Evolutionary conservation across 2,113 vertebrate species (phyloP).

Genomic region (Scophthalmus maximus): DNA sequence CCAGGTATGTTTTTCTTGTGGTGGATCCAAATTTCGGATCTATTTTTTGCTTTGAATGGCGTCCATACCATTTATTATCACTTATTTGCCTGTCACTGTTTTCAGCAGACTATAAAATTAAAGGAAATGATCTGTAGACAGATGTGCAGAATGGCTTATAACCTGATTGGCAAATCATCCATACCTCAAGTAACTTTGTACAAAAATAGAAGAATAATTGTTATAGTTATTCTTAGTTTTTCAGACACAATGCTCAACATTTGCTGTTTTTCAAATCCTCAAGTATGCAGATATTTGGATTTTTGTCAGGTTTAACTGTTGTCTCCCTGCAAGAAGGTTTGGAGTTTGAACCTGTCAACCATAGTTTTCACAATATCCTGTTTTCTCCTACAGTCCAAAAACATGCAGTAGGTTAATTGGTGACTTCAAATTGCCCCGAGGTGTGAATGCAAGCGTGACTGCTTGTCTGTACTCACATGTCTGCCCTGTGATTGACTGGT

Average conservation of each 20-base stretch:
- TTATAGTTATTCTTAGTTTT: no score
- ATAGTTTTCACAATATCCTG: no score
- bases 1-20: constrained; percentile 31
- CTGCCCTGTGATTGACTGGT: no score
- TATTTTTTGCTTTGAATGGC: constrained; percentile 4
- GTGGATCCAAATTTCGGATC: constrained; percentile 14
- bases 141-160: background rate
- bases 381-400: background rate
- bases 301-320: background rate
- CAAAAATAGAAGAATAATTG: no score
- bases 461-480: no score
- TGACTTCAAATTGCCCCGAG: background rate
- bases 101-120: constrained; percentile 35
- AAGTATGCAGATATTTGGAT: no score
- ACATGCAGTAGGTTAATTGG: background rate
- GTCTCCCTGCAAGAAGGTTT: background rate
- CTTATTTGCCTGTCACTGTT: constrained; percentile 20
- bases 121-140: constrained; percentile 14
- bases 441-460: background rate
- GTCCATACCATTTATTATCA: constrained; percentile 3
- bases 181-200: background rate
- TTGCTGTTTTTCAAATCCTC: no score
- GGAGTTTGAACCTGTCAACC: no score
- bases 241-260: no score
- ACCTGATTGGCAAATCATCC: constrained; percentile 1